Percentiles rank a stretch among this genome's conserved stretches.
Evolutionary conservation across 2,113 vertebrate genomes (phyloP).

Genomic region (Lichenostomus cassidix): DNA sequence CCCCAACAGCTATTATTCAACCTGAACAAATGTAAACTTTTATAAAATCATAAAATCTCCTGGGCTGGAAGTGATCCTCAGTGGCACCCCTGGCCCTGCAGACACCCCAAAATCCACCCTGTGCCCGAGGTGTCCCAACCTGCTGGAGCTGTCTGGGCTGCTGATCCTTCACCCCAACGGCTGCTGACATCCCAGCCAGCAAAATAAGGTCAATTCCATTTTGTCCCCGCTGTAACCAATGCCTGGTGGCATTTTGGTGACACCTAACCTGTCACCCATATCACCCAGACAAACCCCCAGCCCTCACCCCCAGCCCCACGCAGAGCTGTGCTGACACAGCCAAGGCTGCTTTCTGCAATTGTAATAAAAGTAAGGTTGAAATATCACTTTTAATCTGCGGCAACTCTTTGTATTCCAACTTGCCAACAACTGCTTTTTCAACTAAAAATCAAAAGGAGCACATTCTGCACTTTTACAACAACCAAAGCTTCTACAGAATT

Average conservation of each 20-base stretch:
- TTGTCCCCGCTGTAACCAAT: not conserved
- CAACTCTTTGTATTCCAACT: not conserved
- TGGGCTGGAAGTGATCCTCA: not conserved
- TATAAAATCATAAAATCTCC: rapidly evolving
- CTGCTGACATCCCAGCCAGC: not conserved
- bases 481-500: not conserved
- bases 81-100: not conserved
- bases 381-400: not conserved
- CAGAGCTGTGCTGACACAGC: not conserved
- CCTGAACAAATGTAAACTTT: not conserved
- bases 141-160: not conserved
- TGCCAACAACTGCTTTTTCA: not conserved
- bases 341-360: rapidly evolving
- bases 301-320: not conserved
- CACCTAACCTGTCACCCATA: not conserved
- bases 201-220: not conserved
- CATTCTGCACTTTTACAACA: not conserved
- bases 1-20: not conserved
- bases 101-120: not conserved
- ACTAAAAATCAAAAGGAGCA: not conserved
- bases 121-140: not conserved
- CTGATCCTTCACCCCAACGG: not conserved
- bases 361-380: not conserved
- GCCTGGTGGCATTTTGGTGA: not conserved
- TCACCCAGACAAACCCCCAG: not conserved